Percentiles rank a stretch among this genome's conserved stretches.
phyloP scores from a whole-genome alignment of 1,140 invertebrate genomes.

The Drosophila nikananu region DNA sequence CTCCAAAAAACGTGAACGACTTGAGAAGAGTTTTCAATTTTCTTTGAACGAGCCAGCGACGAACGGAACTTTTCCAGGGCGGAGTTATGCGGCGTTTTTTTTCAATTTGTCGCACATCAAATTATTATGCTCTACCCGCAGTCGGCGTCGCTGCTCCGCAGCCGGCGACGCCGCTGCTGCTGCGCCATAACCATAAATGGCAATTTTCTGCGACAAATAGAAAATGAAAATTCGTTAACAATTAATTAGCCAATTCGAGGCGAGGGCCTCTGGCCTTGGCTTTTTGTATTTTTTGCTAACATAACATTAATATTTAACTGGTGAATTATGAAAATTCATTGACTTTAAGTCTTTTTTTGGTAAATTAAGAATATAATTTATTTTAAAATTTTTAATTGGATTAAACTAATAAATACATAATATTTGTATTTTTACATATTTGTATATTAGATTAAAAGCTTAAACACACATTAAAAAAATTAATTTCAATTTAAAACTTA shows the following conservation, averaged over 20 bases:
- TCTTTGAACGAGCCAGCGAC: slow-evolving; percentile 45
- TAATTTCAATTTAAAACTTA: neutral
- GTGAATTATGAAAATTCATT: neutral
- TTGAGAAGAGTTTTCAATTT: slow-evolving; percentile 80
- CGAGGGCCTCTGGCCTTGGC: neutral
- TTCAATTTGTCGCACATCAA: slow-evolving; percentile 83
- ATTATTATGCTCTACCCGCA: slow-evolving; percentile 73
- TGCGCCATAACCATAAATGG: slow-evolving; percentile 70
- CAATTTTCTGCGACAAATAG: slow-evolving; percentile 72
- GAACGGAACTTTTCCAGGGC: slow-evolving; percentile 75
- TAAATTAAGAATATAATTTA: neutral
- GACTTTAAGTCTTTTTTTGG: neutral
- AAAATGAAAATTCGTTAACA: slow-evolving; percentile 80
- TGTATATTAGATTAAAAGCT: neutral
- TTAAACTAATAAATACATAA: neutral
- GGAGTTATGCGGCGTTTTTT: slow-evolving; percentile 83
- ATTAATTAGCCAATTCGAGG: slow-evolving; percentile 63
- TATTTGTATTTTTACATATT: neutral
- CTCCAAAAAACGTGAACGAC: slow-evolving; percentile 64
- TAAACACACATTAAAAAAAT: too few species aligned
- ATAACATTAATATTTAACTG: too few species aligned
- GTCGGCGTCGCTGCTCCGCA: slow-evolving; percentile 16
- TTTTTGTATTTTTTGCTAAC: neutral
- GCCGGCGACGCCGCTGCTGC: slow-evolving; percentile 5
- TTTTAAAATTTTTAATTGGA: neutral